Conservation (phyloP, 2,888 invertebrate genomes). For the Diarsia rubi region DNA sequence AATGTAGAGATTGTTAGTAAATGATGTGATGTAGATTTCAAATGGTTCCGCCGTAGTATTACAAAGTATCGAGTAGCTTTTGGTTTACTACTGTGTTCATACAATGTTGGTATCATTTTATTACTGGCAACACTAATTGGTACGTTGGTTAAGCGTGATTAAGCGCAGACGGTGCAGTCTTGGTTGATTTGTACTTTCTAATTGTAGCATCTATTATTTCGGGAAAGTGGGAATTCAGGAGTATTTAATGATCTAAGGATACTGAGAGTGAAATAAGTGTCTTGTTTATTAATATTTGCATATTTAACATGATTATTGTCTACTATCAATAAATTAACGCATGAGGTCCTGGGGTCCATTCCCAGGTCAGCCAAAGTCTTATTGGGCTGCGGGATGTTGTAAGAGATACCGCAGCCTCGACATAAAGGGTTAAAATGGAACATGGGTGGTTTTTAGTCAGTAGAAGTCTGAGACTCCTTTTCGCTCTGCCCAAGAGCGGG, state of each 20-base stretch:
- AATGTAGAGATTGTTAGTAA: not conserved
- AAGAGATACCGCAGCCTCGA: no score
- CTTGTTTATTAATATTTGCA: not conserved
- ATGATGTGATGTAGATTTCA: not conserved
- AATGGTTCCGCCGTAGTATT: not conserved
- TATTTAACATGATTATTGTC: no score
- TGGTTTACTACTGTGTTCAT: not conserved
- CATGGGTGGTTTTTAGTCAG: no score
- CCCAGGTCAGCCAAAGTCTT: no score
- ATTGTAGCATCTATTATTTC: slow-evolving; percentile 14
- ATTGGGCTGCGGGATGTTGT: no score
- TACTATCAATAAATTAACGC: no score
- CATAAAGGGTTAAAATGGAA: no score
- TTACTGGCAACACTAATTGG: slow-evolving; percentile 10
- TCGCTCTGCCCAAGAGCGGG: no score
- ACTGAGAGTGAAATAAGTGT: not conserved
- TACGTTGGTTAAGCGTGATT: slow-evolving; percentile 5
- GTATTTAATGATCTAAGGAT: not conserved
- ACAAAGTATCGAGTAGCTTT: not conserved
- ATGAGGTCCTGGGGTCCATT: no score
- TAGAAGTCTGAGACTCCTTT: no score
- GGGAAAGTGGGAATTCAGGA: not conserved
- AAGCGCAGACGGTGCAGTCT: not conserved
- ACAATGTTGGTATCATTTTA: slow-evolving; percentile 1
- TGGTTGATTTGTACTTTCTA: not conserved